Evolutionary conservation across 2,888 invertebrate genomes (phyloP), one percentile per base, ranked within the genome.

Genomic region (Sinhomidia bicolor): DNA sequence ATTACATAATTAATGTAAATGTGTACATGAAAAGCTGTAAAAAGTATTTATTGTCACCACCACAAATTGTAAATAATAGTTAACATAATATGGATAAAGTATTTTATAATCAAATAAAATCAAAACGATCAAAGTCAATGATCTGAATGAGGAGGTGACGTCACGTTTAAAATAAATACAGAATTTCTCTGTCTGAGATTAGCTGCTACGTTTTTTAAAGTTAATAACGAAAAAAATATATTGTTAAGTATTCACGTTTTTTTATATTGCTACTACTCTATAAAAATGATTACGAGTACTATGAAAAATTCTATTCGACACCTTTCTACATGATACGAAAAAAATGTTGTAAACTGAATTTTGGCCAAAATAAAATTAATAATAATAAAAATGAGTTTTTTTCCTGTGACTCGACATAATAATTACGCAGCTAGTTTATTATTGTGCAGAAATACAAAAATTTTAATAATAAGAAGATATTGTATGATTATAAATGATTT

Each of bases 351-450:
- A 71, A 65, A 71, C 71, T 71, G 71, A 65, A 44, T 44, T 71
- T 44, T 44, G 71, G 71, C 71, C 71, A 71, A 71, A 68, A 68
- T 68, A 68, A 36, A 36, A 23, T 36, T 68, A 68, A 68, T 17
- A 36, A 32, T 17, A 44, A 0, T 71, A 71, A 23, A n/a, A n/a
- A n/a, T n/a, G n/a, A n/a, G n/a, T n/a, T n/a, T n/a, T 47, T 71
- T 41, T 23, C 47, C 12, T n/a, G 71, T 71, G 29, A 17, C 44
- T 71, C 20, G 44, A 71, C 9, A 71, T 10, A 14, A 23, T 44
- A 44, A 44, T 2, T 3, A 44, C 71, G 20, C 41, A 44, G 7
- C 32, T 12, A 12, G 23, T 23, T 44, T 44, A 20, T 71, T 60
- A 10, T 60, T 60, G 47, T n/a, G n/a, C 2, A 47, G 5, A 47